Evolutionary conservation across 1,140 invertebrate species (phyloP).

Genomic region (Anagrus nilaparvatae): DNA sequence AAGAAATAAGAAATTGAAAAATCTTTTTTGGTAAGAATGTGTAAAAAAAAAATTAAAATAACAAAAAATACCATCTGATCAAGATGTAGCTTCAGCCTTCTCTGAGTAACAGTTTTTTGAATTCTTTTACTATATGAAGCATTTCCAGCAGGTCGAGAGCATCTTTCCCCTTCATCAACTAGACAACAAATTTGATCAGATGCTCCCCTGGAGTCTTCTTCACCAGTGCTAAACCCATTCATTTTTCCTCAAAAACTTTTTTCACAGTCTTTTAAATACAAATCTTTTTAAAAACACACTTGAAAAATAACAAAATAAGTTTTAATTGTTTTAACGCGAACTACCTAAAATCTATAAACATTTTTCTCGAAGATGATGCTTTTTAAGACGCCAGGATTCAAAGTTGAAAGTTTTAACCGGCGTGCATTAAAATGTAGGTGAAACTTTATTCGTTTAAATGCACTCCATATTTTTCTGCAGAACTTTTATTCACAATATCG

Average conservation of each 20-base stretch:
- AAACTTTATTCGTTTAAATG: too few species aligned
- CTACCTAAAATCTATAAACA: too few species aligned
- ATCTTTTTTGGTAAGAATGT: neutral
- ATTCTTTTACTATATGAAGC: slow-evolving; percentile 94
- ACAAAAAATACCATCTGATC: slow-evolving; percentile 60
- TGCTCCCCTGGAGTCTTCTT: slow-evolving; percentile 73
- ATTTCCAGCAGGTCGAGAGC: slow-evolving; percentile 80
- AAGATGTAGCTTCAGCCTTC: slow-evolving; percentile 78
- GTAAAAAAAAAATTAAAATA: neutral
- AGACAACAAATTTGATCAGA: slow-evolving; percentile 89
- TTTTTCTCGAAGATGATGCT: too few species aligned
- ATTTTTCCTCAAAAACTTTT: slow-evolving; percentile 28
- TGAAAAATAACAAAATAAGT: neutral
- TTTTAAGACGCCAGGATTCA: too few species aligned
- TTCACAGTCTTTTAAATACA: neutral
- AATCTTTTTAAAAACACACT: neutral
- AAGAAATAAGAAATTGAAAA: slow-evolving; percentile 8
- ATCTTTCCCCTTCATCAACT: slow-evolving; percentile 79
- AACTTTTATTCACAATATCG: too few species aligned
- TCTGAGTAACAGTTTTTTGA: slow-evolving; percentile 89
- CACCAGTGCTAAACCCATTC: slow-evolving; percentile 84
- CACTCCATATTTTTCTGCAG: too few species aligned
- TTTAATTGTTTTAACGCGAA: too few species aligned
- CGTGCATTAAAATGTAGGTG: too few species aligned
- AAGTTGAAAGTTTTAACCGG: too few species aligned